A percentile compares a stretch with the other conserved stretches of the same genome.
These are phyloP conservation scores for Xestobium rufovillosum DNA, from an alignment of 2,888 invertebrate genomes.

Conservation along the genomic window DNA sequence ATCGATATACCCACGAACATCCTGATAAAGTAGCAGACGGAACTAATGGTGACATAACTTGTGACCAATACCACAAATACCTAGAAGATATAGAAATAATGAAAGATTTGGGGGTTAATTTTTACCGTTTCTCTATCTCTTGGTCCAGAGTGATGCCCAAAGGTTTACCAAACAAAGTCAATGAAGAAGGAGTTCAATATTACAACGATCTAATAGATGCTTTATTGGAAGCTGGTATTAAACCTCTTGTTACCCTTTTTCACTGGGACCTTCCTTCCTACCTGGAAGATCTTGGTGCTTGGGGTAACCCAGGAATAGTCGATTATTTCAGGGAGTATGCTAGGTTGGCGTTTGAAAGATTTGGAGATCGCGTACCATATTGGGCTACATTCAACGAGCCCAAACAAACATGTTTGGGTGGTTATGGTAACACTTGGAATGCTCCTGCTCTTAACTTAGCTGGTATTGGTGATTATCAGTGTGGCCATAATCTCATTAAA, in stretches of 20 bases:
- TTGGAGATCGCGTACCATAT: conserved; percentile 26
- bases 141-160: conserved; percentile 68
- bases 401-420: too few relatives aligned
- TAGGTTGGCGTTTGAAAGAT: too few relatives aligned
- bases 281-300: too few relatives aligned
- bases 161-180: conserved; percentile 58
- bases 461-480: too few relatives aligned
- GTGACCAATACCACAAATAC: conserved; percentile 60
- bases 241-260: too few relatives aligned
- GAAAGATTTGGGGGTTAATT: conserved; percentile 52
- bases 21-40: conserved; percentile 48
- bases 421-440: too few relatives aligned
- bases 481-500: conserved; percentile 52
- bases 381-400: conserved; percentile 48
- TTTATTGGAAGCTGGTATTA: too few relatives aligned
- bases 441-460: too few relatives aligned
- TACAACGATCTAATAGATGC: conserved; percentile 67
- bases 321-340: too few relatives aligned
- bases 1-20: conserved; percentile 50
- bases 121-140: conserved; percentile 63
- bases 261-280: too few relatives aligned
- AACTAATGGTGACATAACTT: conserved; percentile 53
- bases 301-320: too few relatives aligned
- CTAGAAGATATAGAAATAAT: conserved; percentile 57
- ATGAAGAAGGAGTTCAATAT: conserved; percentile 61